Evolutionary conservation across 92 coral and sea anemone species (phyloP).

Genomic region (Plumapathes pennacea): DNA sequence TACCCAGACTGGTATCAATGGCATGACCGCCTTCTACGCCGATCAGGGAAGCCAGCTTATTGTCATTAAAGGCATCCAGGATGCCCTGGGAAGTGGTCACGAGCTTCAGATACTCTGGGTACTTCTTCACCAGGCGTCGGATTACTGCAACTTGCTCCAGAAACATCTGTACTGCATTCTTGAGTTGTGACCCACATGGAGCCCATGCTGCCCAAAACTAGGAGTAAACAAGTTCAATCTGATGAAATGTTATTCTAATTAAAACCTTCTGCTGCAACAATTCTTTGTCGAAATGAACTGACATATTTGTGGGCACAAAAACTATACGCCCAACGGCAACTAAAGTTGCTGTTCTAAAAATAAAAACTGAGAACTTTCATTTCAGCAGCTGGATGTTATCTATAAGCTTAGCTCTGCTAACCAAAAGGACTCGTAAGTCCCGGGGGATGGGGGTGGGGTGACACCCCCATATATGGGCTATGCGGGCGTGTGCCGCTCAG

Average conservation of each 20-base stretch:
- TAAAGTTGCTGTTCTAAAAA: no score
- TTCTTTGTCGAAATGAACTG: neutral
- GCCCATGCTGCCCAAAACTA: slow-evolving; percentile 80
- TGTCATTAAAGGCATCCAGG: slow-evolving; percentile 44
- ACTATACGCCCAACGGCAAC: no score
- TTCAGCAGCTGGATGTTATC: no score
- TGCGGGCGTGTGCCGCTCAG: no score
- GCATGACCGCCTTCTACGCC: slow-evolving; percentile 82
- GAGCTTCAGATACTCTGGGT: slow-evolving; percentile 46
- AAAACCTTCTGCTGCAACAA: neutral
- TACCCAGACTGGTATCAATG: slow-evolving; percentile 71
- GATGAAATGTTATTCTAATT: neutral
- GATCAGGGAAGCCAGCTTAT: slow-evolving; percentile 75
- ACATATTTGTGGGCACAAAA: neutral
- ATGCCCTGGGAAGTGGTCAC: slow-evolving; percentile 72
- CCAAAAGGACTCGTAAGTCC: no score
- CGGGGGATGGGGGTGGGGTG: no score
- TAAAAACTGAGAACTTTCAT: no score
- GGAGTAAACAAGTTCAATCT: neutral
- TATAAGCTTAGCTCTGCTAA: no score
- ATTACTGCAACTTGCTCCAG: slow-evolving; percentile 71
- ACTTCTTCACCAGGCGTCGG: slow-evolving; percentile 58
- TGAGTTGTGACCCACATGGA: slow-evolving; percentile 43
- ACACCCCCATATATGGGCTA: no score
- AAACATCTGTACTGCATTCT: slow-evolving; percentile 61